Percentiles rank a stretch among this genome's conserved stretches.
These are phyloP conservation scores for Perizoma flavofasciatum DNA, from an alignment of 2,888 invertebrate species.

Conservation along the genomic window DNA sequence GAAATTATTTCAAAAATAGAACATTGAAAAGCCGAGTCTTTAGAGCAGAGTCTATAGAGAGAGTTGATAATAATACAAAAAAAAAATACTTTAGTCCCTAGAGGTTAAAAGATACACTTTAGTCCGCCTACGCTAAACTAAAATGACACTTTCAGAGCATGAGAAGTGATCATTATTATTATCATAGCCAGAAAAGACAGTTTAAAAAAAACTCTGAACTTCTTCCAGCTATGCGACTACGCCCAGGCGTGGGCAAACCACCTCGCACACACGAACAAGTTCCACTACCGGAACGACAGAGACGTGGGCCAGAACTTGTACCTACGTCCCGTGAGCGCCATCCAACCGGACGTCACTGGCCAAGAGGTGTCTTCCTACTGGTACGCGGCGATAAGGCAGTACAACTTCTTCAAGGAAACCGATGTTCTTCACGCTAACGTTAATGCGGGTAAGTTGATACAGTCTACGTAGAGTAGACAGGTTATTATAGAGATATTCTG, in stretches of 20 bases:
- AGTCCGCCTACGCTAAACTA: too few relatives aligned
- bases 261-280: conserved; percentile 91
- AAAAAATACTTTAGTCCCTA: too few relatives aligned
- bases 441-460: conserved; percentile 85
- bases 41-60: too few relatives aligned
- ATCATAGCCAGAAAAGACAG: too few relatives aligned
- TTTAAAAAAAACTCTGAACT: not conserved
- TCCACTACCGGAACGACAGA: conserved; percentile 90
- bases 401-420: conserved; percentile 88
- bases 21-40: too few relatives aligned
- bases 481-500: too few relatives aligned
- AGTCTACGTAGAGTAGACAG: too few relatives aligned
- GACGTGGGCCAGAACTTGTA: conserved; percentile 92
- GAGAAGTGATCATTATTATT: too few relatives aligned
- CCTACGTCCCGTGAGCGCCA: conserved; percentile 87
- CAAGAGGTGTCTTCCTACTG: conserved; percentile 92
- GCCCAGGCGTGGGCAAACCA: conserved; percentile 96
- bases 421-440: conserved; percentile 90
- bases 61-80: too few relatives aligned
- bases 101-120: too few relatives aligned
- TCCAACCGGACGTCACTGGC: conserved; percentile 88
- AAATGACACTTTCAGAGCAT: too few relatives aligned
- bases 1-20: too few relatives aligned
- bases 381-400: conserved; percentile 91
- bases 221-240: conserved; percentile 87